Evolutionary conservation across 2,797 vertebrate species (phyloP).

Genomic region (Syncerus caffer): DNA sequence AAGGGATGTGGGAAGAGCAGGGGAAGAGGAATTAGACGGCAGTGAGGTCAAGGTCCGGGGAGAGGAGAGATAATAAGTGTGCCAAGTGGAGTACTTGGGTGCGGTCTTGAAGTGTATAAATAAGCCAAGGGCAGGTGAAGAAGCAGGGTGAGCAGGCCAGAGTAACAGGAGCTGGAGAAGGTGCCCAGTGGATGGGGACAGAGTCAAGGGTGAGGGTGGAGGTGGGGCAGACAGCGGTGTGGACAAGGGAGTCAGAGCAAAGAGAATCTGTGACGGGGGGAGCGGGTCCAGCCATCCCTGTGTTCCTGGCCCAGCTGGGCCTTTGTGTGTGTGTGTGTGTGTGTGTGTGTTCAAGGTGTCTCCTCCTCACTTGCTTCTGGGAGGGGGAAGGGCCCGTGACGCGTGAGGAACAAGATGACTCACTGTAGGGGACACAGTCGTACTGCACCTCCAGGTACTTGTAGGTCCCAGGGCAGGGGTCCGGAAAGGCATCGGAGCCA

Average conservation of each 20-base stretch:
- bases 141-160: neutral
- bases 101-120: neutral
- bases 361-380: slow-evolving; percentile 40
- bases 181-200: neutral
- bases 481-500: slow-evolving; percentile 93
- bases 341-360: neutral
- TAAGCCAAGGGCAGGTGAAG: neutral
- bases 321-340: neutral
- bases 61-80: neutral
- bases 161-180: neutral
- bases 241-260: neutral
- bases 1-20: neutral
- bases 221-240: neutral
- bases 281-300: neutral
- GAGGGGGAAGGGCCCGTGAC: slow-evolving; percentile 31
- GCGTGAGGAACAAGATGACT: slow-evolving; percentile 83
- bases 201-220: neutral
- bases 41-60: neutral
- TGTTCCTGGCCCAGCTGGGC: neutral
- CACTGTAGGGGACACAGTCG: slow-evolving; percentile 97
- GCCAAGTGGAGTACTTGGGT: neutral
- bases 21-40: neutral
- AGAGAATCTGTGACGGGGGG: neutral
- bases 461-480: slow-evolving; percentile 95
- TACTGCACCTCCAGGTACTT: slow-evolving; percentile 97